phyloP scores from a whole-genome alignment of 2,888 invertebrate species.

The Cerceris rybyensis region DNA sequence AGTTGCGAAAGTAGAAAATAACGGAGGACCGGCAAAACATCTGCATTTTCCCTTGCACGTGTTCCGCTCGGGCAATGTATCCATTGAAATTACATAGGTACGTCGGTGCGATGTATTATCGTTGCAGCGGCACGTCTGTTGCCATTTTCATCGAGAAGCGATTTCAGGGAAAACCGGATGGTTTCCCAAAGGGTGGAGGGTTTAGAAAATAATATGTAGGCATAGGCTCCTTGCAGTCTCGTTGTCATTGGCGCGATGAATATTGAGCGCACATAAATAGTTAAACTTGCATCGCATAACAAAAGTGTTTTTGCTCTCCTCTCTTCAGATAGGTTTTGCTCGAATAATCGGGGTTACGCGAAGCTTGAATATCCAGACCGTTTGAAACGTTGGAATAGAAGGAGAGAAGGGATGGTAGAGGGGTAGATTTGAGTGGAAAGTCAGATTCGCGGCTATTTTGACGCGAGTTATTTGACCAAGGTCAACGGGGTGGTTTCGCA shows the following conservation, averaged over 20 bases:
- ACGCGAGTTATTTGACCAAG: constrained; percentile 52
- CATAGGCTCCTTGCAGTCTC: constrained; percentile 26
- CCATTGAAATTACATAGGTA: background rate
- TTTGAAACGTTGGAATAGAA: background rate
- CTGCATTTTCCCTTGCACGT: constrained; percentile 37
- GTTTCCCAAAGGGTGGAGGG: constrained; percentile 19
- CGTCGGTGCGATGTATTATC: background rate
- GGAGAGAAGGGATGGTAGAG: background rate
- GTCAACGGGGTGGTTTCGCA: constrained; percentile 46
- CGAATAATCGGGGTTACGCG: no score
- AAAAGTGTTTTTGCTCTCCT: no score
- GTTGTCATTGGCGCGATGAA: constrained; percentile 31
- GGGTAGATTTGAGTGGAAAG: no score
- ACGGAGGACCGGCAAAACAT: constrained; percentile 43
- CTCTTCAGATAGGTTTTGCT: no score
- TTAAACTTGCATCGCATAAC: constrained; percentile 30
- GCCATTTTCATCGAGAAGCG: no score
- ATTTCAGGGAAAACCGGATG: background rate
- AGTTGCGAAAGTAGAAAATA: constrained; percentile 9
- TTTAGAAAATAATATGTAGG: constrained; percentile 27
- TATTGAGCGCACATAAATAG: constrained; percentile 51
- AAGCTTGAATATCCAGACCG: background rate
- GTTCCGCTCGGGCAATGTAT: constrained; percentile 8
- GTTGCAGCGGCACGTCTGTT: background rate
- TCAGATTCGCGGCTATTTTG: constrained; percentile 29